Evolutionary conservation across 2,113 vertebrate genomes (phyloP).

Genomic region (Rousettus leschenaultii): DNA sequence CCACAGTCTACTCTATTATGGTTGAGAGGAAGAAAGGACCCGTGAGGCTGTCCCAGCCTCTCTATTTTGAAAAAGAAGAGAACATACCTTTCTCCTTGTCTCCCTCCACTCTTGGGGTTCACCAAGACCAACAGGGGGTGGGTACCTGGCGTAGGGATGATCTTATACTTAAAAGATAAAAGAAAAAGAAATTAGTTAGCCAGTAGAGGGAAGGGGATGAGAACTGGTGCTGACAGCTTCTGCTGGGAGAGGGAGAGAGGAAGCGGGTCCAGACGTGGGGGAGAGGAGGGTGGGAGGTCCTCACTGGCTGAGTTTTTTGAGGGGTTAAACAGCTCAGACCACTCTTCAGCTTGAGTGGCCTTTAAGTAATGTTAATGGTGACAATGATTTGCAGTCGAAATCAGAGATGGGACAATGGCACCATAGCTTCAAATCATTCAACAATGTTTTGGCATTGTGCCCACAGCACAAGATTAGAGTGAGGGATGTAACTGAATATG

Average conservation of each 20-base stretch:
- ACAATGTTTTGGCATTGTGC: background rate
- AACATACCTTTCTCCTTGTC: conserved; percentile 93
- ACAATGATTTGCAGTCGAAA: background rate
- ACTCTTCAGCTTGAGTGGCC: background rate
- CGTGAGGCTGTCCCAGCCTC: background rate
- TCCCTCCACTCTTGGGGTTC: conserved; percentile 95
- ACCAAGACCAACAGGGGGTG: conserved; percentile 94
- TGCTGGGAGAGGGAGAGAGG: background rate
- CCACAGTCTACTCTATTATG: background rate
- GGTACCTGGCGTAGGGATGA: conserved; percentile 90
- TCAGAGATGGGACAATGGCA: background rate
- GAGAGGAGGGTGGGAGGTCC: background rate
- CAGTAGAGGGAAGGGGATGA: fast-evolving
- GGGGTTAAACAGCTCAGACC: background rate
- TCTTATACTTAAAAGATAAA: conserved; percentile 81
- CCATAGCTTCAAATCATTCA: background rate
- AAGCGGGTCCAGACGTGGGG: background rate
- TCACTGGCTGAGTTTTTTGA: background rate
- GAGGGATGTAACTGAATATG: background rate
- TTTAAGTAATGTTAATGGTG: background rate
- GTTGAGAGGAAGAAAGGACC: background rate
- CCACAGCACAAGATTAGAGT: background rate
- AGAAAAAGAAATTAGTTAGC: conserved; percentile 47
- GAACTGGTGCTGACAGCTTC: background rate
- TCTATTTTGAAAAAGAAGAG: background rate